Evolutionary conservation across 2,888 invertebrate genomes (phyloP).

Genomic region (Schrankia costaestrigalis): DNA sequence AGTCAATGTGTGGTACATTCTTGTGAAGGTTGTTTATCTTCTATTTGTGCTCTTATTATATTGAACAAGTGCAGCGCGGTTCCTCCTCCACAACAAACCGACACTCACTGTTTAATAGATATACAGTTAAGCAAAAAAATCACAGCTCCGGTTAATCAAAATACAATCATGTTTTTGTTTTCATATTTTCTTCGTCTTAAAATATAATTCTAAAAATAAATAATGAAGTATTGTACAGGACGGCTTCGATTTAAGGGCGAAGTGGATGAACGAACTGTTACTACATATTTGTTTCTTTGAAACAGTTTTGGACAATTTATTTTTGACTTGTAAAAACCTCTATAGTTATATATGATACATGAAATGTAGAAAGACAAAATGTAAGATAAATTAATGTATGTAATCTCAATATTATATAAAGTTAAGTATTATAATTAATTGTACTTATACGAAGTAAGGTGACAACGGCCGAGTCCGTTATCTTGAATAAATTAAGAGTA

Average conservation of each 20-base stretch:
- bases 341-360: too few relatives aligned
- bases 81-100: slow-evolving; percentile 7
- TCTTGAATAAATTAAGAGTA: slow-evolving; percentile 35
- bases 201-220: slow-evolving; percentile 73
- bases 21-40: too few relatives aligned
- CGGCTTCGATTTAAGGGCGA: slow-evolving; percentile 60
- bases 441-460: too few relatives aligned
- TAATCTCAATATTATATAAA: too few relatives aligned
- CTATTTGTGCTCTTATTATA: too few relatives aligned
- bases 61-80: slow-evolving; percentile 31
- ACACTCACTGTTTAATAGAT: slow-evolving; percentile 47
- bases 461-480: too few relatives aligned
- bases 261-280: slow-evolving; percentile 44
- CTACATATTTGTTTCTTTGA: slow-evolving; percentile 7
- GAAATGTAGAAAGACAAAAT: too few relatives aligned
- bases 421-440: too few relatives aligned
- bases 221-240: slow-evolving; percentile 76
- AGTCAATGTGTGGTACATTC: too few relatives aligned
- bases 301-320: too few relatives aligned
- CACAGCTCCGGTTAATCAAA: slow-evolving; percentile 80
- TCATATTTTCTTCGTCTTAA: slow-evolving; percentile 61
- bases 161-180: slow-evolving; percentile 73
- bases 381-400: too few relatives aligned
- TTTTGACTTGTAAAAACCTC: too few relatives aligned
- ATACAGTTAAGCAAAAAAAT: slow-evolving; percentile 75